These are phyloP conservation scores for Molossus alvarezi DNA, from an alignment of 2,797 vertebrate species.

Conservation along the genomic window DNA sequence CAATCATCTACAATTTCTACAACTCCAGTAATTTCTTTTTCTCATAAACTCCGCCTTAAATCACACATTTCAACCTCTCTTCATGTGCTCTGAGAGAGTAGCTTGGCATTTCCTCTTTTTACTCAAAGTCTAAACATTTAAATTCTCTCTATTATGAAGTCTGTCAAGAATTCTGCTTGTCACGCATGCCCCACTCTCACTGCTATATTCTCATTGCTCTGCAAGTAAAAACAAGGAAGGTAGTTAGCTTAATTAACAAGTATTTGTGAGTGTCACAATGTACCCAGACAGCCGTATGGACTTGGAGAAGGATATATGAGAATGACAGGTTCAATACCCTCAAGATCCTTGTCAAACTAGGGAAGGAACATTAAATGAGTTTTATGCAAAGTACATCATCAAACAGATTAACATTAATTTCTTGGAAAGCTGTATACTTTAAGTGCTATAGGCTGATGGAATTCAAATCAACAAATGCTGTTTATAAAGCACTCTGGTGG, in stretches of 20 bases:
- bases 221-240: constrained; percentile 2
- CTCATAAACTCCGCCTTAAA: constrained; percentile 6
- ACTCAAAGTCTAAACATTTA: constrained; percentile 43
- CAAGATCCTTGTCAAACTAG: not conserved
- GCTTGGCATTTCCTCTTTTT: not conserved
- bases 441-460: not conserved
- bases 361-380: constrained; percentile 35
- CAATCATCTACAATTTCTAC: not conserved
- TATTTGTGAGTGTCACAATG: not conserved
- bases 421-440: not conserved
- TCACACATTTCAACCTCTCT: constrained; percentile 23
- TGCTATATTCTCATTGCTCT: not conserved
- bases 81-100: not conserved
- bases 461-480: constrained; percentile 38
- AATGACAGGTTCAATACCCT: not conserved
- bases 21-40: not conserved
- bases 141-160: not conserved
- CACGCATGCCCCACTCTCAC: not conserved
- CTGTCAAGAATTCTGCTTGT: constrained; percentile 26
- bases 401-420: constrained; percentile 44
- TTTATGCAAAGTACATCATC: constrained; percentile 41
- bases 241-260: not conserved
- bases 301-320: not conserved
- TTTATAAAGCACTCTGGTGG: not conserved
- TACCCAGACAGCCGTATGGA: not conserved